A percentile compares a stretch with the other conserved stretches of the same genome.
Conservation (phyloP, 92 coral and sea anemone species). For the Phenganax stokvisi region DNA sequence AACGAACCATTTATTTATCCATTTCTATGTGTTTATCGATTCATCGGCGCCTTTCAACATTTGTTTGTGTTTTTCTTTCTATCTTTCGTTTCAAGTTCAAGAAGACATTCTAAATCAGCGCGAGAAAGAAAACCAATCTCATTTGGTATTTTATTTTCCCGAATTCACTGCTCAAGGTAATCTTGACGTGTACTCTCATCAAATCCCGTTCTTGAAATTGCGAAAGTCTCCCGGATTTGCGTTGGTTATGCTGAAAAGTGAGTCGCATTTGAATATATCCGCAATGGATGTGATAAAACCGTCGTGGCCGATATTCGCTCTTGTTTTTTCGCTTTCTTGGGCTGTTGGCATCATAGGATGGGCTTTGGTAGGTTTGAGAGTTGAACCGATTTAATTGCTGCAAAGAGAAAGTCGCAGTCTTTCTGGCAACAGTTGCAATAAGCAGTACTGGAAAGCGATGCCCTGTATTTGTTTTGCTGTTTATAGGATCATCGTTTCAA, state of each 20-base stretch:
- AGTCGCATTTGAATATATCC: slow-evolving; percentile 29
- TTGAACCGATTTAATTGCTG: background rate
- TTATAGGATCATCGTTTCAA: slow-evolving; percentile 8
- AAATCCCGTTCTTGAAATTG: slow-evolving; percentile 21
- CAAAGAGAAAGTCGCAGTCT: background rate
- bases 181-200: slow-evolving; percentile 10
- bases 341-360: slow-evolving; percentile 31
- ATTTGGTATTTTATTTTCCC: slow-evolving; percentile 10
- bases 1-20: too few relatives aligned
- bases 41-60: too few relatives aligned
- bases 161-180: background rate
- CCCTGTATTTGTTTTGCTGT: background rate
- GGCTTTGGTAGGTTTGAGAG: slow-evolving; percentile 9
- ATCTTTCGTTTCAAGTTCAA: background rate
- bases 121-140: background rate
- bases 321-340: slow-evolving; percentile 17
- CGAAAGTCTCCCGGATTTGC: slow-evolving; percentile 37
- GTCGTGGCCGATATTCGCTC: slow-evolving; percentile 38
- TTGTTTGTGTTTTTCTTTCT: too few relatives aligned
- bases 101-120: slow-evolving; percentile 1
- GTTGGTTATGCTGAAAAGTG: slow-evolving; percentile 26
- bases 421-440: background rate
- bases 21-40: too few relatives aligned
- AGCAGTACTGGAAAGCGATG: background rate
- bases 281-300: slow-evolving; percentile 12